Conservation (phyloP, 2,113 vertebrate species). For the Oryzias woworae region DNA sequence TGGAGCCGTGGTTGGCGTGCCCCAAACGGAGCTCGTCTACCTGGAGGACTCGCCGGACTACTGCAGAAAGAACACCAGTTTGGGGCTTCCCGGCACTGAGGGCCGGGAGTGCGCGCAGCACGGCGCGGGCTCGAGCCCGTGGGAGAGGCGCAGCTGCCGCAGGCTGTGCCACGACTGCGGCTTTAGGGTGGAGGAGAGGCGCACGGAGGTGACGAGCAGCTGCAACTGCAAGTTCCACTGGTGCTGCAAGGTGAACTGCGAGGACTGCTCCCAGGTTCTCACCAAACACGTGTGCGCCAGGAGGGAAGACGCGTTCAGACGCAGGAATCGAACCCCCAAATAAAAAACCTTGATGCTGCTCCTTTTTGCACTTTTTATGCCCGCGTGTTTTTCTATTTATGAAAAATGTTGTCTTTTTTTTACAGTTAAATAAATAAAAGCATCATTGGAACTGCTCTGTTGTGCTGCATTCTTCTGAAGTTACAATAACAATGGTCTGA, state of each 20-base stretch:
- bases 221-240: slow-evolving; percentile 98
- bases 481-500: slow-evolving; percentile 49
- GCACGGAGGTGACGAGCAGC: slow-evolving; percentile 82
- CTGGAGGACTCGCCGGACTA: slow-evolving; percentile 96
- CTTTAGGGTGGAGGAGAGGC: slow-evolving; percentile 84
- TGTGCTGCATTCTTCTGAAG: not conserved
- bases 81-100: slow-evolving; percentile 91
- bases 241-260: slow-evolving; percentile 94
- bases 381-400: slow-evolving; percentile 55
- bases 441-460: not conserved
- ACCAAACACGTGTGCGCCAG: slow-evolving; percentile 84
- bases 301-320: slow-evolving; percentile 69
- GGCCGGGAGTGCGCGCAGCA: slow-evolving; percentile 89
- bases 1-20: slow-evolving; percentile 77
- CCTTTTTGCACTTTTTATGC: slow-evolving; percentile 26
- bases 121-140: slow-evolving; percentile 76
- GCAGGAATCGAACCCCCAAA: slow-evolving; percentile 73
- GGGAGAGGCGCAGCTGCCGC: slow-evolving; percentile 88
- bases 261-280: slow-evolving; percentile 84
- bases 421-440: slow-evolving; percentile 13
- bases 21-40: slow-evolving; percentile 85
- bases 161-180: slow-evolving; percentile 90
- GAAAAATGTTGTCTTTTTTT: slow-evolving; percentile 13
- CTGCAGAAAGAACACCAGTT: slow-evolving; percentile 84
- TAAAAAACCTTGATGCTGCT: not conserved